Evolutionary conservation across 2,888 invertebrate species (phyloP), one percentile per base, ranked within the genome.

Genomic region (Oxyscelio sp.): DNA sequence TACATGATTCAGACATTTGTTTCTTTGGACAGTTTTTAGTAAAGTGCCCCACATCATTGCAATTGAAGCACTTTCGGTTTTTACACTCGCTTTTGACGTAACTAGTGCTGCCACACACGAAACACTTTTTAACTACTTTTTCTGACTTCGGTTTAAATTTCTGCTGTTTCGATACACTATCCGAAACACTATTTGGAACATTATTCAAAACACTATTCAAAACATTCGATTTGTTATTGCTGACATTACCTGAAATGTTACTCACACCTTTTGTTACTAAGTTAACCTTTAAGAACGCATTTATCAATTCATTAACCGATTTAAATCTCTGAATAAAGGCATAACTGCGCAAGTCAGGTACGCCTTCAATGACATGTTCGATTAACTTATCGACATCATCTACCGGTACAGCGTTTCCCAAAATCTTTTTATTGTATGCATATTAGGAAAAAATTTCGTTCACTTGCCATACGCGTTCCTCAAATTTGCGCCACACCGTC

Each of bases 321-420:
- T 11, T 2, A 13, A 50, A 50, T 34, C 68, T 11, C 24, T 74
- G 74, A 17, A 83, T 83, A 27, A 74, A 56, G 3, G 85, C 85
- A 21, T 79, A 71, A 48, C 70, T 48, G n/a, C 70, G 63, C n/a
- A n/a, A 3, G 8, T 43, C 43, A n/a, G 43, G 43, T 6, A 43
- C 15, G 17, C 43, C 43, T 8, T 43, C 43, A 3, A 43, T 15
- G 15, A 17, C 9, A 17, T 43, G 15, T 43, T 43, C 43, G 13
- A 43, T 8, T 4, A 43, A 17, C 8, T 43, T 15, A 4, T 15
- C 15, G 3, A 3, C 15, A 17, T 43, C 43, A 15, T 43, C 43
- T 17, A 43, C 15, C 1, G 43, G 43, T n/a, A 43, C n/a, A n/a
- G 17, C 17, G 43, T 43, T 43, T 17, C 43, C 43, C 15, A 43